Evolutionary conservation across 2,113 vertebrate species (phyloP).

Genomic region (Accipiter virgatus): DNA sequence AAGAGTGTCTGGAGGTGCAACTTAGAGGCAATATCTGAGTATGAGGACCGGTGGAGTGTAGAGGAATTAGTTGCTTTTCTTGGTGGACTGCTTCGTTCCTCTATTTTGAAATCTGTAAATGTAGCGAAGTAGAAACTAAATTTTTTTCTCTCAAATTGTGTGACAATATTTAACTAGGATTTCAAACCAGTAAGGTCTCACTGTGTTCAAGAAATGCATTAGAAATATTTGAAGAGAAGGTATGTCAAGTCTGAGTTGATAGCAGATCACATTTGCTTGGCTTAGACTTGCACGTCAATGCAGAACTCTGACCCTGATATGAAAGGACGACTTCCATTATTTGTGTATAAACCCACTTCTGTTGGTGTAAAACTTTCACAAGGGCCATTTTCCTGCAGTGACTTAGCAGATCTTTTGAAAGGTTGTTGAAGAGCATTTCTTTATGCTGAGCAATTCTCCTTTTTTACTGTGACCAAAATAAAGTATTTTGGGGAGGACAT

Average conservation of each 20-base stretch:
- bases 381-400: neutral
- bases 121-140: neutral
- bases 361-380: neutral
- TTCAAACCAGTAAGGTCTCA: neutral
- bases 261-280: neutral
- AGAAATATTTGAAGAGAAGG: neutral
- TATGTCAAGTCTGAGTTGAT: neutral
- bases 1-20: neutral
- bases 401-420: neutral
- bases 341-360: neutral
- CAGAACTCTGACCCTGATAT: neutral
- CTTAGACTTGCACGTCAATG: neutral
- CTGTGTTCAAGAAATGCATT: neutral
- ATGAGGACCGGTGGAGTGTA: neutral
- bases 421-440: neutral
- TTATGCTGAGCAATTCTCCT: neutral
- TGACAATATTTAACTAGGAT: neutral
- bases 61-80: neutral
- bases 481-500: neutral
- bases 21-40: neutral
- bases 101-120: neutral
- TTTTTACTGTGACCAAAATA: neutral
- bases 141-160: neutral
- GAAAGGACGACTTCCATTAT: neutral
- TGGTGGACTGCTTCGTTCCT: neutral